Evolutionary conservation across 2,888 invertebrate species (phyloP), one percentile per base, ranked within the genome.

Genomic region (Melanargia galathea): DNA sequence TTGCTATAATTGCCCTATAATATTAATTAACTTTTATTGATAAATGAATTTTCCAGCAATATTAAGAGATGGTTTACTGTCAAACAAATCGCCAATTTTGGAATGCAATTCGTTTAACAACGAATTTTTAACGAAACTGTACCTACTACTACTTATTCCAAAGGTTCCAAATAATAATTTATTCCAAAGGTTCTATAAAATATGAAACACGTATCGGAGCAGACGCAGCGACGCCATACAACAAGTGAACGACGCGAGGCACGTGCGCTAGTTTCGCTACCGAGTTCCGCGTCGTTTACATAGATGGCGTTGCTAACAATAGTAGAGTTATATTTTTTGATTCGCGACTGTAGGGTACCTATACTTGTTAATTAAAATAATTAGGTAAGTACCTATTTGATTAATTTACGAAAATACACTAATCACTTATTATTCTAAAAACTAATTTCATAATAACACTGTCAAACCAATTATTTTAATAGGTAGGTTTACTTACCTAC

Each of bases 281-380:
- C 70, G 71, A 83, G 88, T 90, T 87, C 83, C 73, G 69, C 74
- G 56, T 40, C 20, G 7, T 40, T 20, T 63, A 43, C 68, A 78
- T 73, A 90, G 90, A 86, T 89, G 89, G 89, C 89, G 89, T 70
- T 73, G 61, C 10, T 26, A 20, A 4, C 3, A 26, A 26, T 43
- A 3, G 16, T 5, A 2, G 57, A n/a, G 35, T 6, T 26, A 20
- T 61, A 20, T 48, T 5, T 18, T 24, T 6, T 22, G 3, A 24
- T 33, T 58, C 38, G 3, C 18, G 10, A 4, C 22, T 58, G 52
- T 57, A 24, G 26, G 22, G n/a, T 46, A 10, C 16, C 1, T 22
- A 26, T 26, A 45, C 6, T 11, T 8, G 7, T 45, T 18, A 46
- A 3, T 10, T 33, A 8, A 30, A 30, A 30, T 30, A 30, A 30